Evolutionary conservation across 2,888 invertebrate genomes (phyloP).

Genomic region (Andrena trimmerana): DNA sequence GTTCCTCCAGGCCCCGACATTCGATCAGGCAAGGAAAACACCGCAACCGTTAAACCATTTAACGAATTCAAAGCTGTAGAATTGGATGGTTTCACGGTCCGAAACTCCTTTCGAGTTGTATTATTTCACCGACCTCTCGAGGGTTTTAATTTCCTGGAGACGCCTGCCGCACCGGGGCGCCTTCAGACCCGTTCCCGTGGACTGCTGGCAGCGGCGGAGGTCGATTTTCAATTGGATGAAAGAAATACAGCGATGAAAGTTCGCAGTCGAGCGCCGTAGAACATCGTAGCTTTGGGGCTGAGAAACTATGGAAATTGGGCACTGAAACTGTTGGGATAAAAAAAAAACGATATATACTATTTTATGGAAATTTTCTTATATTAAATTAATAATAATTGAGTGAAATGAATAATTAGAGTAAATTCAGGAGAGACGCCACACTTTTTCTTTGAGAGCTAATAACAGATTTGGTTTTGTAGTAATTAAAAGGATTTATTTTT

Average conservation of each 20-base stretch:
- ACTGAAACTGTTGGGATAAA: too few relatives aligned
- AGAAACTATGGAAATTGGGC: background rate
- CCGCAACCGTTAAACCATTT: slow-evolving; percentile 18
- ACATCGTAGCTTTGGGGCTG: background rate
- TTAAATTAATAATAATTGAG: too few relatives aligned
- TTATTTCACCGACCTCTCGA: background rate
- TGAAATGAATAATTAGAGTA: too few relatives aligned
- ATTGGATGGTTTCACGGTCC: background rate
- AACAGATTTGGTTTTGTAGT: too few relatives aligned
- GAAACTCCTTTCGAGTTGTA: background rate
- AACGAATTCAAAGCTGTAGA: slow-evolving; percentile 5
- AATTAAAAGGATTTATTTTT: too few relatives aligned
- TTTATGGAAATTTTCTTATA: too few relatives aligned
- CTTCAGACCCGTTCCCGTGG: background rate
- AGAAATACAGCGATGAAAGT: background rate
- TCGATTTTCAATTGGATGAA: slow-evolving; percentile 2
- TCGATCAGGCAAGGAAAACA: slow-evolving; percentile 6
- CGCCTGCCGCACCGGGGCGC: background rate
- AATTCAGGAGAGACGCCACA: too few relatives aligned
- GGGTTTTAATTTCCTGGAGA: slow-evolving; percentile 13
- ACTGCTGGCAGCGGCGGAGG: background rate
- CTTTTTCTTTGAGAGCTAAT: too few relatives aligned
- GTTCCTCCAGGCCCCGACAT: too few relatives aligned
- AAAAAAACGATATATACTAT: too few relatives aligned
- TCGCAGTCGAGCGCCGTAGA: background rate